Conservation (phyloP, 92 coral and sea anemone genomes). For the Heliopora coerulea region DNA sequence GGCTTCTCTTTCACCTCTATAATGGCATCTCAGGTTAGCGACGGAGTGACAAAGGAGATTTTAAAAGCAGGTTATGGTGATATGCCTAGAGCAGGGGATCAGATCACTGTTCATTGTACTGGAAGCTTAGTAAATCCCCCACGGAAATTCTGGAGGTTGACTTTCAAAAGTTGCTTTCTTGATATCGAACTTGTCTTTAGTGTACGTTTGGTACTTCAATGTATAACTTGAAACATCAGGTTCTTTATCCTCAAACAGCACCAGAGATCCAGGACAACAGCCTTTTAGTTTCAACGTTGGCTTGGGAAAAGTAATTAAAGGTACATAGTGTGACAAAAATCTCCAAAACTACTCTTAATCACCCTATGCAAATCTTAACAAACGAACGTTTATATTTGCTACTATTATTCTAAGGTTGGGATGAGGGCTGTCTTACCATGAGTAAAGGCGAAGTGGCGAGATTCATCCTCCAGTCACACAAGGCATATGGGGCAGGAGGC, state of each 20-base stretch:
- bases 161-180: too few species aligned
- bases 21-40: conserved; percentile 31
- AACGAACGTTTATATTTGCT: too few species aligned
- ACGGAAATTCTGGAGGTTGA: conserved; percentile 62
- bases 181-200: too few species aligned
- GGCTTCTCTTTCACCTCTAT: not conserved
- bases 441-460: conserved; percentile 54
- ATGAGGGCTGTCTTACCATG: conserved; percentile 61
- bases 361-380: too few species aligned
- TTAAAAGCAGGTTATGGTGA: conserved; percentile 44
- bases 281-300: conserved; percentile 63
- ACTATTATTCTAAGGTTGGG: conserved; percentile 54
- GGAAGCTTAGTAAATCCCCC: conserved; percentile 59
- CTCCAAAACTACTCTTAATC: too few species aligned
- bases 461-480: conserved; percentile 46
- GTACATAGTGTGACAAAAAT: conserved; percentile 15
- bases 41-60: conserved; percentile 43
- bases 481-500: conserved; percentile 55
- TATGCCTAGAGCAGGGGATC: conserved; percentile 37
- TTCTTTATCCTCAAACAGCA: conserved; percentile 23
- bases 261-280: conserved; percentile 63
- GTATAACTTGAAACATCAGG: not conserved
- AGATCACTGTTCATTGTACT: conserved; percentile 58
- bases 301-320: conserved; percentile 56
- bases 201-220: too few species aligned